Conservation (phyloP, 1,140 invertebrate genomes). For the Palaemon carinicauda region DNA sequence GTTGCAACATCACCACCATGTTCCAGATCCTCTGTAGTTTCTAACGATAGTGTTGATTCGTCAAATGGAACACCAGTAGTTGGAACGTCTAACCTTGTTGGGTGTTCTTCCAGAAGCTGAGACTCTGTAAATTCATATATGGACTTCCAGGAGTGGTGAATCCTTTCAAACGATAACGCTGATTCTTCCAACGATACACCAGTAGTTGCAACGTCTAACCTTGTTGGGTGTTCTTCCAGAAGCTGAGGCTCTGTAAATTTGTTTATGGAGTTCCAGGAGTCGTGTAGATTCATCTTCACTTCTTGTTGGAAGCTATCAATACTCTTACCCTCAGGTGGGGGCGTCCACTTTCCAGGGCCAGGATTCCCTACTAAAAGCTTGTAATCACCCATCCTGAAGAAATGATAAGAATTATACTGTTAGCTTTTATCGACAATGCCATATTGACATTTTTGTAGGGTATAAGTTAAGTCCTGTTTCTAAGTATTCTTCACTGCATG, state of each 20-base stretch:
- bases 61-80: background rate
- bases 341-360: conserved; percentile 60
- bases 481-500: too few relatives aligned
- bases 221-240: too few relatives aligned
- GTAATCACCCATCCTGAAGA: conserved; percentile 63
- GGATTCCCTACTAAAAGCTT: conserved; percentile 64
- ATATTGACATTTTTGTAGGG: background rate
- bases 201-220: too few relatives aligned
- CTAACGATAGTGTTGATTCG: background rate
- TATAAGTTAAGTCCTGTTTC: background rate
- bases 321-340: conserved; percentile 46
- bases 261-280: background rate
- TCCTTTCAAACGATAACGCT: too few relatives aligned
- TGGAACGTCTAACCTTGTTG: too few relatives aligned
- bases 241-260: too few relatives aligned
- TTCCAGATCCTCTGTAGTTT: background rate
- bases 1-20: background rate
- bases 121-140: too few relatives aligned
- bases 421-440: background rate
- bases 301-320: too few relatives aligned
- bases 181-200: too few relatives aligned
- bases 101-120: too few relatives aligned
- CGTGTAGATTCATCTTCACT: too few relatives aligned
- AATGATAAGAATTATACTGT: background rate
- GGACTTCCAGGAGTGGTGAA: background rate